phyloP scores from a whole-genome alignment of 2,113 vertebrate genomes.

The Syngnathus scovelli region DNA sequence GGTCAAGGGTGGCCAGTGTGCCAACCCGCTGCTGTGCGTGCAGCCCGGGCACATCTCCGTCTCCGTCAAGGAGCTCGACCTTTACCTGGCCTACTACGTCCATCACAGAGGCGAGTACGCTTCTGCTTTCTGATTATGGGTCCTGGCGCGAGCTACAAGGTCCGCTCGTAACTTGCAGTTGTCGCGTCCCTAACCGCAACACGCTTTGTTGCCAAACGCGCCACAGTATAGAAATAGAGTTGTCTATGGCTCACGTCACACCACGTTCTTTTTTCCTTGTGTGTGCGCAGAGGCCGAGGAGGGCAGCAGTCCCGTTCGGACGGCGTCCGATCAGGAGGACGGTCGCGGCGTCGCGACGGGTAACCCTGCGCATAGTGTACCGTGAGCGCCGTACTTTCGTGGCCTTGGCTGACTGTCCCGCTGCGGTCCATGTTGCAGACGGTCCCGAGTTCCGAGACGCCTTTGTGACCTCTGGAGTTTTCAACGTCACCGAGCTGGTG shows the following conservation, averaged over 20 bases:
- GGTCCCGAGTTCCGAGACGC: constrained; percentile 93
- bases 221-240: too few species aligned
- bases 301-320: constrained; percentile 80
- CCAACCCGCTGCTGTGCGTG: constrained; percentile 88
- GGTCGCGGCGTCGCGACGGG: constrained; percentile 87
- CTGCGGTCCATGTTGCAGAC: constrained; percentile 66
- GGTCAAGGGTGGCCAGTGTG: constrained; percentile 88
- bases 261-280: not conserved
- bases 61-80: constrained; percentile 94
- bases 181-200: too few species aligned
- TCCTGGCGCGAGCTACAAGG: too few species aligned
- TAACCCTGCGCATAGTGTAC: constrained; percentile 51
- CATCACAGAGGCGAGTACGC: constrained; percentile 82
- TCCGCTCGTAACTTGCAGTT: too few species aligned
- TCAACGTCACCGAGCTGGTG: constrained; percentile 97
- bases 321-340: constrained; percentile 88
- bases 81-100: constrained; percentile 97
- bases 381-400: not conserved
- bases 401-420: not conserved
- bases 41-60: constrained; percentile 97
- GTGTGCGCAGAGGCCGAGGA: constrained; percentile 83
- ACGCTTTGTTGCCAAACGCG: too few species aligned
- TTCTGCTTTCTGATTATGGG: too few species aligned
- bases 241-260: not conserved
- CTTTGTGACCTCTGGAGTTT: constrained; percentile 94